A percentile compares a stretch with the other conserved stretches of the same genome.
phyloP scores from a whole-genome alignment of 2,888 invertebrate genomes.

The Parascotia fuliginaria region DNA sequence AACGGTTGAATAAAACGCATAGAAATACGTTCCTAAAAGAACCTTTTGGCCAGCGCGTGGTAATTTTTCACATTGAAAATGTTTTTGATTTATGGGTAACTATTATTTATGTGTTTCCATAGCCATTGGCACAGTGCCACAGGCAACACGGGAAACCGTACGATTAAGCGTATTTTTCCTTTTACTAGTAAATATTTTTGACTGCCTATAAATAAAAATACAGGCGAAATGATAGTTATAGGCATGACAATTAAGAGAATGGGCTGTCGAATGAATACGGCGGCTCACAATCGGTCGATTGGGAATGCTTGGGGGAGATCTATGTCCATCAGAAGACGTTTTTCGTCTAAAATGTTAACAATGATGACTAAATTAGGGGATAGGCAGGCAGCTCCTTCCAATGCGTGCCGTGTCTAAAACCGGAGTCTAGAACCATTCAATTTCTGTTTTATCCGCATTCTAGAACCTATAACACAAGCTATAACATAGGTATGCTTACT shows the following conservation, averaged over 20 bases:
- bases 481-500: too few relatives aligned
- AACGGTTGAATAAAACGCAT: too few relatives aligned
- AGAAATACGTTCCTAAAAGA: not conserved
- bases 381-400: too few relatives aligned
- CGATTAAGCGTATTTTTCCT: slow-evolving; percentile 1
- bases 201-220: not conserved
- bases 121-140: slow-evolving; percentile 29
- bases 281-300: not conserved
- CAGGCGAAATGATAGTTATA: not conserved
- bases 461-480: too few relatives aligned
- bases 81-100: slow-evolving; percentile 36
- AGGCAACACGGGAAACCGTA: slow-evolving; percentile 24
- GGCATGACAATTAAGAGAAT: not conserved
- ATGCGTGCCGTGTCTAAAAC: too few relatives aligned
- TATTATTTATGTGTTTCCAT: slow-evolving; percentile 18
- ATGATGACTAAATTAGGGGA: too few relatives aligned
- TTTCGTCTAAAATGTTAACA: too few relatives aligned
- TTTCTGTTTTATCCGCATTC: too few relatives aligned
- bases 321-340: too few relatives aligned
- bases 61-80: slow-evolving; percentile 38
- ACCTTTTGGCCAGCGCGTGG: slow-evolving; percentile 9
- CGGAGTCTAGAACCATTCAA: too few relatives aligned
- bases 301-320: not conserved
- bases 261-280: too few relatives aligned
- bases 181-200: not conserved